Evolutionary conservation across 1,140 invertebrate genomes (phyloP).

Genomic region (Atta colombica): DNA sequence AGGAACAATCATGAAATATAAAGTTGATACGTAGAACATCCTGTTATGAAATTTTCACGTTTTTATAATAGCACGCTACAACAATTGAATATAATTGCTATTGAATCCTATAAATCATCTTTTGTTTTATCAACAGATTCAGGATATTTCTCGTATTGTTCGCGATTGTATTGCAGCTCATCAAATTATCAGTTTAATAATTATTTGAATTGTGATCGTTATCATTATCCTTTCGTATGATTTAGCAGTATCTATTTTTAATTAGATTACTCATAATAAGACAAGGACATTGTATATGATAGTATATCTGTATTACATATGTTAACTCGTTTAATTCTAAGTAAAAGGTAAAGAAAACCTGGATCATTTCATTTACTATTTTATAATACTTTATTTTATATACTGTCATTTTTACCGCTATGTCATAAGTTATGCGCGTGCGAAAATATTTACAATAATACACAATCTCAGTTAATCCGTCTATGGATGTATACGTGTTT

Average conservation of each 20-base stretch:
- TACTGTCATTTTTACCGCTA: background rate
- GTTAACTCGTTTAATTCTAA: slow-evolving; percentile 21
- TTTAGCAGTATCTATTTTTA: slow-evolving; percentile 40
- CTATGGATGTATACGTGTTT: background rate
- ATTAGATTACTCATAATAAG: slow-evolving; percentile 15
- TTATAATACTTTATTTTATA: slow-evolving; percentile 19
- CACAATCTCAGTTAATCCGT: background rate
- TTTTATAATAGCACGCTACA: background rate
- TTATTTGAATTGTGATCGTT: background rate
- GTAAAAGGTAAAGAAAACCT: too few relatives aligned
- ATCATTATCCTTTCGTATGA: slow-evolving; percentile 31
- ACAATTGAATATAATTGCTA: background rate
- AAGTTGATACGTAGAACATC: background rate
- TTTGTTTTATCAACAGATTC: slow-evolving; percentile 18
- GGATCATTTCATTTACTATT: slow-evolving; percentile 9
- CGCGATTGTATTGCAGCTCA: background rate
- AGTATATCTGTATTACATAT: too few relatives aligned
- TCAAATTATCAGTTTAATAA: slow-evolving; percentile 18
- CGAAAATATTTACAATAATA: background rate
- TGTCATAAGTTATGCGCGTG: background rate
- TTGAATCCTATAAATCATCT: slow-evolving; percentile 15
- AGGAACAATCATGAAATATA: background rate
- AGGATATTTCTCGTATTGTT: slow-evolving; percentile 30
- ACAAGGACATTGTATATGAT: slow-evolving; percentile 15
- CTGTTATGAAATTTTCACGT: slow-evolving; percentile 1